Base-by-base conservation (phyloP, 2,888 invertebrate genomes). In the Aleiodes alternator region DNA sequence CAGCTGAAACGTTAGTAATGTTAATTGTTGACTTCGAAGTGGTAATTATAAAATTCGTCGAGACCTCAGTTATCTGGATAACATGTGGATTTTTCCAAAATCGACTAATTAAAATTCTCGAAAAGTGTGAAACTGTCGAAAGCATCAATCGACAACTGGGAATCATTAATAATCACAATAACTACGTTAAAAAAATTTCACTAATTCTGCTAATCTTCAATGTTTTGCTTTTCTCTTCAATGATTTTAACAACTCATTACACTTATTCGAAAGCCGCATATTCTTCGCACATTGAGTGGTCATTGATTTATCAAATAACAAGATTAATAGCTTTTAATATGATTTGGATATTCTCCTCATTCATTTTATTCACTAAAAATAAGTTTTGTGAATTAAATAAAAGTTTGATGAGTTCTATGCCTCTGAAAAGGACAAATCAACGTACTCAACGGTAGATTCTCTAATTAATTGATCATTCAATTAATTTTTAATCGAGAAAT, bases 351-450 rank as follows among this genome's bases (percentile, higher is more conserved):
- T 43, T 64, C 34, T 5, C 16, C 16, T 6, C 1, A 3, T 43
- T 3, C 4, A 23, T 64, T 48, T 16, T 48, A 16, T 64, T 43
- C 12, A 43, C 43, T 1, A 8, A n/a, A 16, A 64, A 23, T 9
- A 48, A 64, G 16, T 64, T 64, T 64, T 7, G 48, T 64, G 14
- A 48, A 6, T 48, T 64, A 12, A 64, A 64, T 23, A 9, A 23
- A 16, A 14, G 48, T 64, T 14, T 64, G 43, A 64, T 43, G 8
- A 64, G 3, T 23, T 14, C 23, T 1, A 11, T 38, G 43, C 0
- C 8, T 9, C 1, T 23, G 31, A 8, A 11, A 61, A 34, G 34
- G 4, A 12, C 1, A 23, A 23, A 23, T 23, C 23, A 23, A 23
- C 23, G 23, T 23, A 1, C 34, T 0, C 12, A 16, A 55, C 55